A percentile compares a stretch with the other conserved stretches of the same genome.
Evolutionary conservation across 30 jellyfish, hydroid and myxozoan genomes (phyloP).

Genomic region (Turritopsis dohrnii): DNA sequence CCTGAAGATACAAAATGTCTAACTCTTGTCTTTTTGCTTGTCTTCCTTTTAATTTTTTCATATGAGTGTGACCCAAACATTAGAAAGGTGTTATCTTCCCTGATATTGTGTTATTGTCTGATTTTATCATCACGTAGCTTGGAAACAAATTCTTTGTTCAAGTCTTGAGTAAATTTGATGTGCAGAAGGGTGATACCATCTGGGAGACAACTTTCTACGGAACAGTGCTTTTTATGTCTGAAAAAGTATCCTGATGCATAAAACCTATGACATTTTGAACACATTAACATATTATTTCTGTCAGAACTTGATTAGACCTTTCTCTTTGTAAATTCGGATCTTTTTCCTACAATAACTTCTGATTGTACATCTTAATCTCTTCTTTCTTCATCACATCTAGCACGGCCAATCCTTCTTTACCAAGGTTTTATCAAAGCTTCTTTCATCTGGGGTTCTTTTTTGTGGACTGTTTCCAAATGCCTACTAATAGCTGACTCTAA

Average conservation of each 20-base stretch:
- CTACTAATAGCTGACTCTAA: neutral
- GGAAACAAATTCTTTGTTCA: neutral
- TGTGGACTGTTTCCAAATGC: constrained; percentile 1
- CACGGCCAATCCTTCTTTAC: neutral
- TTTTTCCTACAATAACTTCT: neutral
- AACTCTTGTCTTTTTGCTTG: neutral
- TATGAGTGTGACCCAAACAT: neutral
- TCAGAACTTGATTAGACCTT: neutral
- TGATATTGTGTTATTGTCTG: neutral
- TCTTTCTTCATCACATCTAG: neutral
- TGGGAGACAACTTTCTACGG: neutral
- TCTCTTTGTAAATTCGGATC: neutral
- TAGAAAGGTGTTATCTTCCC: neutral
- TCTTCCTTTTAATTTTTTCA: constrained; percentile 12
- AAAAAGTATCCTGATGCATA: neutral
- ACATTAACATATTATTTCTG: neutral
- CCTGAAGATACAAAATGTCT: neutral
- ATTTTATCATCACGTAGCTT: neutral
- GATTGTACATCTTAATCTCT: neutral
- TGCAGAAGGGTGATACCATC: neutral
- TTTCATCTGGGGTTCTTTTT: neutral
- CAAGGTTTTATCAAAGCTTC: neutral
- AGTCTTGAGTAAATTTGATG: neutral
- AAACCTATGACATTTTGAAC: neutral
- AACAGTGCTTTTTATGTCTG: neutral